Conservation (phyloP, 2,113 vertebrate species). For the Chiloscyllium plagiosum region DNA sequence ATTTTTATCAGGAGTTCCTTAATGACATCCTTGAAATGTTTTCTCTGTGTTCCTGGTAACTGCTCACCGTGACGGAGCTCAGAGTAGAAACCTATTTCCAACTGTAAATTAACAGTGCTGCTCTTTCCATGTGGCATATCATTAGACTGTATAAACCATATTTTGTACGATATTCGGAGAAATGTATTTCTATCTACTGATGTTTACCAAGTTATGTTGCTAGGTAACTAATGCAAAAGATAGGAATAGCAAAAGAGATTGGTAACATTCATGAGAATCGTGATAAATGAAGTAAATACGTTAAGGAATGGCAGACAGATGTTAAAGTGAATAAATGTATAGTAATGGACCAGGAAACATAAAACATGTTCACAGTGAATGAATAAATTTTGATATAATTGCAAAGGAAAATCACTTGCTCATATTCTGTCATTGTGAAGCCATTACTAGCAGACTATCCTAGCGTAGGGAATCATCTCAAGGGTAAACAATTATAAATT, state of each 20-base stretch:
- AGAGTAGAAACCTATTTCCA: not conserved
- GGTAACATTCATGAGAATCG: not conserved
- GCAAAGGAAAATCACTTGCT: not conserved
- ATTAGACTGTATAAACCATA: not conserved
- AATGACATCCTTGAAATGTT: too few species aligned
- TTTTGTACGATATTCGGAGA: not conserved
- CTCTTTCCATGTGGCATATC: not conserved
- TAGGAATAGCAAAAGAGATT: not conserved
- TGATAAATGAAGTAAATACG: not conserved
- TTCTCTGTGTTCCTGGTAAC: too few species aligned
- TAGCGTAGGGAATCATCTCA: not conserved
- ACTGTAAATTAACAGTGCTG: not conserved
- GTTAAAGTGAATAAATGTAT: constrained; percentile 2
- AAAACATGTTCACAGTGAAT: not conserved
- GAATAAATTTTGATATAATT: not conserved
- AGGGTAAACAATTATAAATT: not conserved
- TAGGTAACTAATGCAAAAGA: constrained; percentile 7
- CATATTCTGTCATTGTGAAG: not conserved
- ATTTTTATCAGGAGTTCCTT: too few species aligned
- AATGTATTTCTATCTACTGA: not conserved
- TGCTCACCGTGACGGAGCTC: too few species aligned
- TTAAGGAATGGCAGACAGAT: not conserved
- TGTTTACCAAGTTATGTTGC: not conserved
- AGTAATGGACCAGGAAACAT: not conserved
- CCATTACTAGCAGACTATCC: not conserved